Evolutionary conservation across 1,140 invertebrate species (phyloP), one percentile per base, ranked within the genome.

Genomic region (Lucilia cuprina): DNA sequence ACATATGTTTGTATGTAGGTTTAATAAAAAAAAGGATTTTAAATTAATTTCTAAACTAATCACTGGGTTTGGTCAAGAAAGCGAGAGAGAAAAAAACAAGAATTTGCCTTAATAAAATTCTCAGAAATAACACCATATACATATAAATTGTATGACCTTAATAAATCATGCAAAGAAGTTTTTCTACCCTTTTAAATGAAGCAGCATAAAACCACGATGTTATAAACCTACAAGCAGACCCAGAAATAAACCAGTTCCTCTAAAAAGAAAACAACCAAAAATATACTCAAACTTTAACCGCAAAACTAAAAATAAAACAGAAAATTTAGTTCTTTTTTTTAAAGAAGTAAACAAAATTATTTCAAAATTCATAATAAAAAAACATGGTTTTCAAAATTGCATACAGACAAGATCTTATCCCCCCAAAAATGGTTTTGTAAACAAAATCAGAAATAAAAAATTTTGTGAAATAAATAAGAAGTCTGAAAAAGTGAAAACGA

Each of bases 41-140:
- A 41, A 41, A 70, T 70, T 17, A 70, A 70, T 21, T 21, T 25
- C 65, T 21, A 70, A 70, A 70, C 65, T 70, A 70, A 70, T 70
- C 65, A 70, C 65, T 21, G 65, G 65, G 65, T 70, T 70, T 70
- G 65, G 65, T 25, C 65, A 12, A 21, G 65, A 21, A 25, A 19
- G 60, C 60, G 7, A 65, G n/a, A 13, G 7, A n/a, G n/a, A 65
- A 65, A 8, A n/a, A n/a, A 70, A 70, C 65, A 70, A 60, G 65
- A 70, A 70, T 70, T 70, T 70, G 65, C 65, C 65, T 70, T 70
- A 70, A 70, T 25, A 70, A 70, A 70, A 70, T 70, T 70, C 65
- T 70, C n/a, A 21, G 65, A 70, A 70, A 70, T 25, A 70, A 70
- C 65, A 70, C 65, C 65, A 70, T 21, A 70, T 60, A 60, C 25